Evolutionary conservation across 2,888 invertebrate species (phyloP).

Genomic region (Taenaris catops): DNA sequence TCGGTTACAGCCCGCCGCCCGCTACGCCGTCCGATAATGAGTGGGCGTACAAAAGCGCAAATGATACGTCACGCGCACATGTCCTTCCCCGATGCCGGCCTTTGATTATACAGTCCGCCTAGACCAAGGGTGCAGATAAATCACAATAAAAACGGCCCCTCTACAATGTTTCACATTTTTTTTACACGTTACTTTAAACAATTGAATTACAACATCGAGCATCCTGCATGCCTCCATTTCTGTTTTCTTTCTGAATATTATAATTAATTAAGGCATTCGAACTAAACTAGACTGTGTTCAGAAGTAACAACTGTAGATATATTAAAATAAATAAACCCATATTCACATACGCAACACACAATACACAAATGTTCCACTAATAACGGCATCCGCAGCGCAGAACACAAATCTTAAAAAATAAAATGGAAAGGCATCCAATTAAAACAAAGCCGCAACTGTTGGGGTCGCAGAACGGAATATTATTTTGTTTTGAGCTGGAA

Average conservation of each 20-base stretch:
- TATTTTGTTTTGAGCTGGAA: slow-evolving; percentile 58
- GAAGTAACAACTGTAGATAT: too few species aligned
- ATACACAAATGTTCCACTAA: too few species aligned
- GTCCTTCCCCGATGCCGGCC: slow-evolving; percentile 23
- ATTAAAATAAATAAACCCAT: too few species aligned
- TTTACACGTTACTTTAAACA: too few species aligned
- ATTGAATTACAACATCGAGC: too few species aligned
- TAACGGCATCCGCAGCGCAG: too few species aligned
- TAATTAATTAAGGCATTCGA: too few species aligned
- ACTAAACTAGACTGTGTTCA: too few species aligned
- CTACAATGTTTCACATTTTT: neutral
- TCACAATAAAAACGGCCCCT: slow-evolving; percentile 13
- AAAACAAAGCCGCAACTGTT: slow-evolving; percentile 27
- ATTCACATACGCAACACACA: too few species aligned
- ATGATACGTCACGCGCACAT: slow-evolving; percentile 66
- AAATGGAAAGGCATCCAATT: slow-evolving; percentile 28
- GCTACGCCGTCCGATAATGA: slow-evolving; percentile 34
- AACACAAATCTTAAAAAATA: too few species aligned
- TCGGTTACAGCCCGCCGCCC: slow-evolving; percentile 16
- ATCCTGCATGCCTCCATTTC: too few species aligned
- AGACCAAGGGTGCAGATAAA: slow-evolving; percentile 20
- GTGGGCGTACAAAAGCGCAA: slow-evolving; percentile 65
- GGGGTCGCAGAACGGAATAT: slow-evolving; percentile 54
- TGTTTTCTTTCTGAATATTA: too few species aligned
- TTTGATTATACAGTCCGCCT: slow-evolving; percentile 33